These are phyloP conservation scores for Abscondita cerata DNA, from an alignment of 2,888 invertebrate genomes.

Conservation along the genomic window DNA sequence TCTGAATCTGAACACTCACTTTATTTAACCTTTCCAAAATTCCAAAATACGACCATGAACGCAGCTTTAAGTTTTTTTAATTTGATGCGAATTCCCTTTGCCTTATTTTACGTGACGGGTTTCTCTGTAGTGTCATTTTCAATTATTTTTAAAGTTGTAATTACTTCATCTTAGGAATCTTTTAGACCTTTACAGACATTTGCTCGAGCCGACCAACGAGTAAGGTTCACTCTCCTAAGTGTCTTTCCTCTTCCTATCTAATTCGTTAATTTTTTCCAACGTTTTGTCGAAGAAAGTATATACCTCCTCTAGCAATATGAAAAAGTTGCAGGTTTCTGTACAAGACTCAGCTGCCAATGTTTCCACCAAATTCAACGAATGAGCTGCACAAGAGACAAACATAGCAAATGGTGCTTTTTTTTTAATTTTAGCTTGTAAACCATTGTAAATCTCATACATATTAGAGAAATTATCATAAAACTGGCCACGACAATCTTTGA, in stretches of 20 bases:
- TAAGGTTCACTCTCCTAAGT: background rate
- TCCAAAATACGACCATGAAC: slow-evolving; percentile 39
- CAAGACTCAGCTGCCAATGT: background rate
- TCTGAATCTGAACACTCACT: slow-evolving; percentile 37
- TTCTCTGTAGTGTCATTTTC: too few relatives aligned
- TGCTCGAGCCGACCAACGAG: background rate
- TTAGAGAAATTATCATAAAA: background rate
- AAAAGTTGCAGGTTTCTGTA: background rate
- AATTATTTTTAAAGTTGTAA: too few relatives aligned
- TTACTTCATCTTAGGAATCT: background rate
- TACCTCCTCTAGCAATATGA: background rate
- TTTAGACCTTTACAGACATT: background rate
- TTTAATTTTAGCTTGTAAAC: background rate
- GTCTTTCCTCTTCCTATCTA: background rate
- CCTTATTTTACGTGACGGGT: too few relatives aligned
- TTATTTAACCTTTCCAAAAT: slow-evolving; percentile 37
- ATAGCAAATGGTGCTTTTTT: background rate
- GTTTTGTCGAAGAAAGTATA: background rate
- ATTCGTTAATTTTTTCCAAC: background rate
- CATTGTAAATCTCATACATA: too few relatives aligned
- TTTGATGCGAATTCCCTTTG: slow-evolving; percentile 18
- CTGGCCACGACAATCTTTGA: background rate
- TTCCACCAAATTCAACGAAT: background rate
- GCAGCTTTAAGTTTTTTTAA: slow-evolving; percentile 40
- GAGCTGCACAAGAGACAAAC: background rate